phyloP scores from a whole-genome alignment of 2,113 vertebrate species.

The Cygnus buccinator region DNA sequence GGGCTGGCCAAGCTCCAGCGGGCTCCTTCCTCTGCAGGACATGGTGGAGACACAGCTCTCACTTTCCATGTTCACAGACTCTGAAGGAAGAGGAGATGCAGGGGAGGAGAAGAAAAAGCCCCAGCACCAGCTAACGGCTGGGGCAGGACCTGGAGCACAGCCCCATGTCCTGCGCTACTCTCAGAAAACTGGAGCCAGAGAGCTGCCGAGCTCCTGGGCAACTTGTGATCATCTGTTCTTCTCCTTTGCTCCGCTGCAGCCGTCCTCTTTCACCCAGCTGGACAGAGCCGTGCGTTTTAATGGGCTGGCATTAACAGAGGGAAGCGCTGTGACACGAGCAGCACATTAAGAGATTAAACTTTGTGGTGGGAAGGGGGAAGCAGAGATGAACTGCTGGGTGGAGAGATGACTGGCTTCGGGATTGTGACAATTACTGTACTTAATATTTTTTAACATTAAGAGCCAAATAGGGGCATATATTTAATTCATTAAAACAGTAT shows the following conservation, averaged over 20 bases:
- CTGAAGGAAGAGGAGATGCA: not conserved
- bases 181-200: not conserved
- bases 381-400: not conserved
- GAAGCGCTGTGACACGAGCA: not conserved
- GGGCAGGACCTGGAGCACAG: not conserved
- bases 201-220: not conserved
- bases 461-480: slow-evolving; percentile 54
- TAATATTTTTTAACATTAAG: slow-evolving; percentile 13
- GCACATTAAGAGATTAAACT: slow-evolving; percentile 33
- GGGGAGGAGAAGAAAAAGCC: not conserved
- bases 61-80: not conserved
- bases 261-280: not conserved
- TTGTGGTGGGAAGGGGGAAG: not conserved
- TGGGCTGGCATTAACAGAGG: not conserved
- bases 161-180: not conserved
- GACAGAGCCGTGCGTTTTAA: not conserved
- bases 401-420: slow-evolving; percentile 11
- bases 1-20: not conserved
- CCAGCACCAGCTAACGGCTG: not conserved
- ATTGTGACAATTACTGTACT: slow-evolving; percentile 55
- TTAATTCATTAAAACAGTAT: slow-evolving; percentile 63
- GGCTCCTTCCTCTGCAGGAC: not conserved
- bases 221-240: not conserved
- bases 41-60: not conserved
- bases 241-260: rapidly evolving